These are phyloP conservation scores for Delichon dasypus DNA, from an alignment of 2,797 vertebrate species.

Conservation along the genomic window DNA sequence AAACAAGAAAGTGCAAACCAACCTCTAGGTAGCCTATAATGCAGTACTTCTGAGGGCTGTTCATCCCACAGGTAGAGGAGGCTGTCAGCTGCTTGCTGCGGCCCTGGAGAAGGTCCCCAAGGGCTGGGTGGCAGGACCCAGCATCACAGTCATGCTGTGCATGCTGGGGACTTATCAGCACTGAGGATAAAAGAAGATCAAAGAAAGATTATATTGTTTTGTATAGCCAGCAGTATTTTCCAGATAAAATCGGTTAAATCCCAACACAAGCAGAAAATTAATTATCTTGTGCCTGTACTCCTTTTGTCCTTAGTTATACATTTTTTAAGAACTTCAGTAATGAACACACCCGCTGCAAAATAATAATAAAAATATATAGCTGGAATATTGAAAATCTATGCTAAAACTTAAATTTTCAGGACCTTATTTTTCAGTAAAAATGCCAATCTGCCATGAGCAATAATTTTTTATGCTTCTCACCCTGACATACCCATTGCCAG, in stretches of 20 bases:
- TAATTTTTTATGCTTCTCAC: neutral
- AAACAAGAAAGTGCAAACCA: constrained; percentile 37
- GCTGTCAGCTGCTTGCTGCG: constrained; percentile 79
- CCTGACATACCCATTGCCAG: neutral
- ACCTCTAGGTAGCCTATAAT: constrained; percentile 91
- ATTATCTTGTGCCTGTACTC: neutral
- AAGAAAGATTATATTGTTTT: neutral
- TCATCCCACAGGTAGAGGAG: constrained; percentile 86
- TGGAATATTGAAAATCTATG: neutral
- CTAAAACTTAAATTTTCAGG: neutral
- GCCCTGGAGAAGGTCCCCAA: constrained; percentile 85
- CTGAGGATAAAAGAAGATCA: constrained; percentile 46
- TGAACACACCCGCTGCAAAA: neutral
- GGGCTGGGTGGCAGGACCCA: constrained; percentile 76
- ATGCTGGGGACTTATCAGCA: constrained; percentile 56
- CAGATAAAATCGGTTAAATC: neutral
- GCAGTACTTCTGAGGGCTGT: constrained; percentile 84
- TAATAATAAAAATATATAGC: neutral
- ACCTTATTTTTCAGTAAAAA: neutral
- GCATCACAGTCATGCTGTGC: constrained; percentile 73
- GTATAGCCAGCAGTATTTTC: neutral
- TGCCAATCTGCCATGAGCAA: neutral
- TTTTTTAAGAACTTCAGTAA: neutral
- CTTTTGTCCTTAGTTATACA: neutral
- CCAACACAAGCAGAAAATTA: neutral